Evolutionary conservation across 2,797 vertebrate species (phyloP).

Genomic region (Cyprinodon diabolis): DNA sequence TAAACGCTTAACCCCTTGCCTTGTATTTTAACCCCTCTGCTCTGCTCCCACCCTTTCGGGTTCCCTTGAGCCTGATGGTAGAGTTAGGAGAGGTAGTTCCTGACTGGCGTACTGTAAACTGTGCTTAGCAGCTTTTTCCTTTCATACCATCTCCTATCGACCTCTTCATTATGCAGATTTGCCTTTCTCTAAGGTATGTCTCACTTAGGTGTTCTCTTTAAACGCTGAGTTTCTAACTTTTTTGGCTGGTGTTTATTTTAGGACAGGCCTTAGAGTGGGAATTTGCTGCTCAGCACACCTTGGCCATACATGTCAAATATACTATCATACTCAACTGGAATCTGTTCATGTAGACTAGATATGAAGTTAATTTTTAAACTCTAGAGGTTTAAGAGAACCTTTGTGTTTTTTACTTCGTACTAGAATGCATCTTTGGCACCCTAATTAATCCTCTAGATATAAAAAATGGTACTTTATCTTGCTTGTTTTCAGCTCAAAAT

Average conservation of each 20-base stretch:
- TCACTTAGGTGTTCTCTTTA: slow-evolving; percentile 13
- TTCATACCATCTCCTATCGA: slow-evolving; percentile 26
- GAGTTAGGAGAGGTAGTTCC: slow-evolving; percentile 75
- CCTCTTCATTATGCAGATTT: slow-evolving; percentile 22
- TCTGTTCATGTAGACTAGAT: neutral
- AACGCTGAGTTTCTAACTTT: slow-evolving; percentile 20
- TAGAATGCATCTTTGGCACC: slow-evolving; percentile 58
- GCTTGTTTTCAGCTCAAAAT: slow-evolving; percentile 17
- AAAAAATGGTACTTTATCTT: slow-evolving; percentile 27
- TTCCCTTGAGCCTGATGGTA: slow-evolving; percentile 60
- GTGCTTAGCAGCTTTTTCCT: slow-evolving; percentile 46
- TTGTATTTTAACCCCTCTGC: slow-evolving; percentile 24
- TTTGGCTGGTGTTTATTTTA: slow-evolving; percentile 23
- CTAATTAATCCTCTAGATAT: slow-evolving; percentile 55
- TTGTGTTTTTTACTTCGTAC: slow-evolving; percentile 1
- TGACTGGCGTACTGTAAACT: slow-evolving; percentile 55
- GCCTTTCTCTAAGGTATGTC: slow-evolving; percentile 62
- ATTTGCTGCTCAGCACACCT: slow-evolving; percentile 1
- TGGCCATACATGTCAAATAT: neutral
- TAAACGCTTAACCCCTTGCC: slow-evolving; percentile 23
- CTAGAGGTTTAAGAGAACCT: neutral
- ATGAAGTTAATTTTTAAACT: neutral
- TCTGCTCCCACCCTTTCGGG: slow-evolving; percentile 16
- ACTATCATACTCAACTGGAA: slow-evolving; percentile 10
- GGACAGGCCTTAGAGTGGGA: neutral